These are phyloP conservation scores for Diadromus collaris DNA, from an alignment of 2,888 invertebrate genomes.

Conservation along the genomic window DNA sequence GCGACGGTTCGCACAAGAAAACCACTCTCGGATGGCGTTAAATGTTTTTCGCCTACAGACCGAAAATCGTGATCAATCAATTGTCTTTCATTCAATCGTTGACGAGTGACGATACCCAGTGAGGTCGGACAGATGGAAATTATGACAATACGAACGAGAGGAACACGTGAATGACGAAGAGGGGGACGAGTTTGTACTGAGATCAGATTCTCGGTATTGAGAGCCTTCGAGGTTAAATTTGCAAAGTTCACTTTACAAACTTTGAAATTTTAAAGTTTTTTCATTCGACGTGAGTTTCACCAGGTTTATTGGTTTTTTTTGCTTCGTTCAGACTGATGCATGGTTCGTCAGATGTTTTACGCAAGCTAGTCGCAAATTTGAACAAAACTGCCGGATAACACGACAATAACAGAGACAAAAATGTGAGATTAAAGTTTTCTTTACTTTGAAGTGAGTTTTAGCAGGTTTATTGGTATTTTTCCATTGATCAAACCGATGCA, in stretches of 20 bases:
- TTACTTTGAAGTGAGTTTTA: not conserved
- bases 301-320: not conserved
- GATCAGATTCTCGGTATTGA: not conserved
- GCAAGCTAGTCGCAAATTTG: too few relatives aligned
- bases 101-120: not conserved
- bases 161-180: not conserved
- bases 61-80: not conserved
- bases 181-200: not conserved
- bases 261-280: not conserved
- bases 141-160: not conserved
- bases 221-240: constrained; percentile 10
- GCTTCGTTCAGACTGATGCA: not conserved
- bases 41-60: not conserved
- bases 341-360: not conserved
- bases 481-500: not conserved
- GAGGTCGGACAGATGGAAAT: not conserved
- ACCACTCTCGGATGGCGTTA: constrained; percentile 15
- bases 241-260: not conserved
- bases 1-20: constrained; percentile 23
- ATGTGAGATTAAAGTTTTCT: not conserved
- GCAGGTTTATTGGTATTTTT: not conserved
- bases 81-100: not conserved
- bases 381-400: not conserved
- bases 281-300: not conserved
- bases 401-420: not conserved